Base-by-base conservation (phyloP, 2,888 invertebrate genomes). In the Eledona agricola region DNA sequence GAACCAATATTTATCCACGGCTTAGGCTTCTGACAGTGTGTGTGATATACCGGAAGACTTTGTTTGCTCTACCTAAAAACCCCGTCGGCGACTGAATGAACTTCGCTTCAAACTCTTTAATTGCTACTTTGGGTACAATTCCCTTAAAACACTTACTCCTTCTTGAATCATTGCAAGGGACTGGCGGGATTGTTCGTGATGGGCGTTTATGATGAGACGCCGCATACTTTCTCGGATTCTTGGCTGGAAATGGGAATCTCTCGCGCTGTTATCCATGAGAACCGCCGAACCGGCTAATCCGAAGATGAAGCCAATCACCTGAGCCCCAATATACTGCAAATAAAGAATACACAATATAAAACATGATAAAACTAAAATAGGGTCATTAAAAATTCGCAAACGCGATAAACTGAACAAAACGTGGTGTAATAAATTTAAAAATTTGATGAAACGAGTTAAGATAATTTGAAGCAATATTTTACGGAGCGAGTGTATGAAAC, bases 161-260 rank as follows among this genome's bases (percentile, higher is more conserved):
- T 93, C 92, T 72, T 94, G 93, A 31, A 93, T 86, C 81, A 89
- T 84, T 65, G 86, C 83, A 11, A 94, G 79, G 35, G 87, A 85
- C 60, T 81, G 79, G 38, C 83, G 77, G 32, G 89, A 86, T 59
- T 81, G 80, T 45, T 86, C 84, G 67, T 89, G 84, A 65, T 89
- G 85, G 2, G 90, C 88, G 64, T 89, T 88, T 72, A 87, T 83
- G 62, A 94, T 91, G 51, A 93, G 82, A 31, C 83, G 77, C 13
- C 83, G 79, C 78, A 93, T 83, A 34, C 87, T 84, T 28, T 83
- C 81, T 50, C 83, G 81, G 62, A 93, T 85, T 59, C 88, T 77
- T 0, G 91, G 91, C 68, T 91, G 91, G 60, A 93, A 83, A 55
- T 84, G 81, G 38, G 93, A 92, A 75, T 90, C 83, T 65, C 88